Evolutionary conservation across 2,888 invertebrate genomes (phyloP), one percentile per base, ranked within the genome.

Genomic region (Allolobophora icterica): DNA sequence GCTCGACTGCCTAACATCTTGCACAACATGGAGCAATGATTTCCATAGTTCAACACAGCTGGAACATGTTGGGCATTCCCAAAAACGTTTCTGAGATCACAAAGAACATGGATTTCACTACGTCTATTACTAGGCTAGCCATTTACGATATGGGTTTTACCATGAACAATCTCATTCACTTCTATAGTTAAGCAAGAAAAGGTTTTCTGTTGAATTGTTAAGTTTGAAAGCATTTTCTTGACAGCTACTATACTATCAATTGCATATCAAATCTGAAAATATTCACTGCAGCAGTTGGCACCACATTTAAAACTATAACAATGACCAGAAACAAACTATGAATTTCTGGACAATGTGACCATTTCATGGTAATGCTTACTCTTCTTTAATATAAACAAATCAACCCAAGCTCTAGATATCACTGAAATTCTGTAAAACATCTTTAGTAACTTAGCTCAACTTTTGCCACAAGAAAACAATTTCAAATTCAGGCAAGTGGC

Each of bases 141-240:
- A n/a, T 11, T 71, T 71, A n/a, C 6, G 71, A 17, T n/a, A n/a
- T 52, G 24, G 24, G 71, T 30, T 30, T 71, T n/a, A 30, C n/a
- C 71, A 71, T 71, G 71, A n/a, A n/a, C 71, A 71, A 71, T 71
- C 71, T 71, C 71, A n/a, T n/a, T n/a, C n/a, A 71, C 71, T 71
- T 71, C 8, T 71, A n/a, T n/a, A 71, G 8, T 71, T 71, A 71
- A 71, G n/a, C 30, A 71, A 71, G 71, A n/a, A 71, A 71, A 71
- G 71, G n/a, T 71, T n/a, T 11, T n/a, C n/a, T 71, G n/a, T 13
- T 71, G 71, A 71, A 71, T n/a, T 71, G 71, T 71, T 71, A 71
- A n/a, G 71, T n/a, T n/a, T 71, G n/a, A 71, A 17, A 71, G n/a
- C n/a, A 71, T 30, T 71, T 8, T n/a, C 71, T 71, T 71, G n/a